Conservation (phyloP, 1,140 invertebrate genomes). For the Diorhabda sublineata region DNA sequence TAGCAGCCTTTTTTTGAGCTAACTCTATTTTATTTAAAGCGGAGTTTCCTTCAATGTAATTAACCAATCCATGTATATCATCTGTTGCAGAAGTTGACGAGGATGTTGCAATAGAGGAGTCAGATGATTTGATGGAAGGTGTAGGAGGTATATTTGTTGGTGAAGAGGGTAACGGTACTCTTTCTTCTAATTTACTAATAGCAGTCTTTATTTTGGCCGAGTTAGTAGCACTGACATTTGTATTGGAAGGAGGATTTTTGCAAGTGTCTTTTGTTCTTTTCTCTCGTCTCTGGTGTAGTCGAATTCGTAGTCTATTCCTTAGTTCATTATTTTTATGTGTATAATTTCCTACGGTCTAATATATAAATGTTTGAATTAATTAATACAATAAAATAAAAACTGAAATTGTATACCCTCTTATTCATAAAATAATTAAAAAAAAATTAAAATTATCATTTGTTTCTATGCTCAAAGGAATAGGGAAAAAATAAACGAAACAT, state of each 20-base stretch:
- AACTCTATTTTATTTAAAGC: conserved; percentile 37
- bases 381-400: too few relatives aligned
- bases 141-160: conserved; percentile 28
- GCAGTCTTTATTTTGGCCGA: conserved; percentile 19
- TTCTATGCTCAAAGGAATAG: too few relatives aligned
- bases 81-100: conserved; percentile 20
- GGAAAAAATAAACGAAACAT: too few relatives aligned
- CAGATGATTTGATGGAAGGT: conserved; percentile 11
- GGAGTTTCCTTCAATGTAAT: conserved; percentile 44
- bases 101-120: not conserved
- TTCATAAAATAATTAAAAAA: too few relatives aligned
- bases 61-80: conserved; percentile 41
- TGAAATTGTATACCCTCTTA: too few relatives aligned
- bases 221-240: not conserved
- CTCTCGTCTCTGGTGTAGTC: conserved; percentile 45
- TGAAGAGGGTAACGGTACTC: conserved; percentile 28
- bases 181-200: conserved; percentile 24
- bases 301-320: conserved; percentile 49
- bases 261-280: conserved; percentile 24
- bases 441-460: too few relatives aligned
- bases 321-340: conserved; percentile 46
- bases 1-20: conserved; percentile 44
- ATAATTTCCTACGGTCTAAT: conserved; percentile 20
- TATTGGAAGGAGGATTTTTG: conserved; percentile 6
- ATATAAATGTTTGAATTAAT: not conserved